Conservation (phyloP, 2,113 vertebrate genomes). For the Nannospalax galili region DNA sequence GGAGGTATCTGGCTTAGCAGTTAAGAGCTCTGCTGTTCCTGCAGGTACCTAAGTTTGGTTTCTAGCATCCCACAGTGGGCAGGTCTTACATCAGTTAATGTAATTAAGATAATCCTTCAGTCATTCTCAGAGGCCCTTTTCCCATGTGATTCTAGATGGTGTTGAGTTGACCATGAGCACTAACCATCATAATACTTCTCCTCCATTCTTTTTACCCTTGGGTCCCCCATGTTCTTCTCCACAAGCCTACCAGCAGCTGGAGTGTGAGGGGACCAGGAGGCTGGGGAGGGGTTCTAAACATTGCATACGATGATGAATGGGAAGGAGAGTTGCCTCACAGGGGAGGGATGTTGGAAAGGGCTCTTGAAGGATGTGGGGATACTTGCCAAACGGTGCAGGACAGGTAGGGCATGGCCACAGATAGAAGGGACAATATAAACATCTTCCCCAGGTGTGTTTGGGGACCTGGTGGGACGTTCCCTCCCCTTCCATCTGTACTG, state of each 20-base stretch:
- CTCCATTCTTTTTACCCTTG: too few species aligned
- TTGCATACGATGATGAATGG: not conserved
- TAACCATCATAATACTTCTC: not conserved
- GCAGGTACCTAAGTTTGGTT: too few species aligned
- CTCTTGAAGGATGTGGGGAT: not conserved
- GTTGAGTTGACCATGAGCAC: not conserved
- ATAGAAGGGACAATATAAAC: not conserved
- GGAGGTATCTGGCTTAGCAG: not conserved
- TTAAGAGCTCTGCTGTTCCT: not conserved
- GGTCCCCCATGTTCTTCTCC: not conserved
- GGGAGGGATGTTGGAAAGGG: not conserved
- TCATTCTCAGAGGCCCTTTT: not conserved
- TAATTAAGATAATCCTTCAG: not conserved
- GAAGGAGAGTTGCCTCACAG: not conserved
- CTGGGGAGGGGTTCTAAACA: not conserved
- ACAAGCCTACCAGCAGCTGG: not conserved
- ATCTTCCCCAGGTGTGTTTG: not conserved
- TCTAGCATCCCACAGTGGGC: not conserved
- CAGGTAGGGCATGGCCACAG: not conserved
- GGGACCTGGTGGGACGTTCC: not conserved
- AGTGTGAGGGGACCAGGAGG: not conserved
- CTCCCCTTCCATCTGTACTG: not conserved
- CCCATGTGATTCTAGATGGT: not conserved
- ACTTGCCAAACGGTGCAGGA: not conserved
- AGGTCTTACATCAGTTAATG: not conserved